Percentiles rank a stretch among this genome's conserved stretches.
phyloP scores from a whole-genome alignment of 2,113 vertebrate species.

The Merops nubicus region DNA sequence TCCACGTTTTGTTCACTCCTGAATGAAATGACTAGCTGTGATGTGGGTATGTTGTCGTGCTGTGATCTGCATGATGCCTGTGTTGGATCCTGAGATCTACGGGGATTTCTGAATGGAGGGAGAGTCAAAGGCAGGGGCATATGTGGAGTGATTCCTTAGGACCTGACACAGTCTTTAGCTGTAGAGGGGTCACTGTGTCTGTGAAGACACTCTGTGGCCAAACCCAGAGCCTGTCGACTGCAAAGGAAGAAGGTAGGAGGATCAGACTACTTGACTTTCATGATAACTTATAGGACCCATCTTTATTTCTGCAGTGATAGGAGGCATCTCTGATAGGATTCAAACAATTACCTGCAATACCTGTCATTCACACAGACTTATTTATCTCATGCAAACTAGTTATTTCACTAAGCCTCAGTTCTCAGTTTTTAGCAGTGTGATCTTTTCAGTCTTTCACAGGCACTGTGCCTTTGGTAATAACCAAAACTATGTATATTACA shows the following conservation, averaged over 20 bases:
- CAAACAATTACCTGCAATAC: neutral
- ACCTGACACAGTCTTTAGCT: neutral
- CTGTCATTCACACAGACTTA: neutral
- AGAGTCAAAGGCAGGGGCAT: neutral
- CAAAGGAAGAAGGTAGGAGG: neutral
- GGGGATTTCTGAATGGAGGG: neutral
- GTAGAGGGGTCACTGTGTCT: neutral
- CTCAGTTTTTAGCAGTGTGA: neutral
- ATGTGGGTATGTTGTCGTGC: neutral
- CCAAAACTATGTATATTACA: neutral
- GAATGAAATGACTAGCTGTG: neutral
- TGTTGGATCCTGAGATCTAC: neutral
- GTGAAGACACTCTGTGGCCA: neutral
- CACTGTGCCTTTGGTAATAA: neutral
- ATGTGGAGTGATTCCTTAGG: neutral
- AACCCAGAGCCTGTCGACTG: neutral
- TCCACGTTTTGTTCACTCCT: too few relatives aligned
- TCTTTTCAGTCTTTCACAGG: neutral
- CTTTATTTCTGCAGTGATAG: neutral
- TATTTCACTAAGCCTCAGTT: neutral
- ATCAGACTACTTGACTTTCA: neutral
- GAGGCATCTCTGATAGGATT: neutral
- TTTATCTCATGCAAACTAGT: neutral
- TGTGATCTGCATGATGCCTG: neutral
- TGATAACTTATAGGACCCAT: rapidly evolving